Conservation (phyloP, 2,888 invertebrate genomes). For the Drosophila melanosoma region DNA sequence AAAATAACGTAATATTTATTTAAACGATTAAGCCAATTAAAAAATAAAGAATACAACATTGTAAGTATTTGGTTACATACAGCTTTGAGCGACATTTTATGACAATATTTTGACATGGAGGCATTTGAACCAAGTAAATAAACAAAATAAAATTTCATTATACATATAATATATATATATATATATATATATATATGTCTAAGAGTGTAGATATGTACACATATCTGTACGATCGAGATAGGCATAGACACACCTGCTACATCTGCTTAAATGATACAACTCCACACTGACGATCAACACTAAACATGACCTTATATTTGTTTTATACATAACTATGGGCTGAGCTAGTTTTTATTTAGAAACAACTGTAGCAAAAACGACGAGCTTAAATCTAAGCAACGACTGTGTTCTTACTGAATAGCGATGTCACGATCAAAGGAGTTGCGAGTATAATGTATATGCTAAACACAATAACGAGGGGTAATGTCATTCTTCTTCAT, state of each 20-base stretch:
- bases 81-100: constrained; percentile 1
- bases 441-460: not conserved
- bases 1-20: constrained; percentile 24
- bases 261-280: not conserved
- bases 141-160: not conserved
- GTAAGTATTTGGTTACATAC: not conserved
- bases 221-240: not conserved
- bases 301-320: not conserved
- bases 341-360: not conserved
- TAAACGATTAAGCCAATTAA: constrained; percentile 3
- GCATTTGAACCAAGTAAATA: not conserved
- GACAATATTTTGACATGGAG: not conserved
- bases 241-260: not conserved
- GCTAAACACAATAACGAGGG: not conserved
- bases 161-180: not conserved
- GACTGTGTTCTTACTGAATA: not conserved
- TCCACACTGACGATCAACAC: not conserved
- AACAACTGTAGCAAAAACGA: not conserved
- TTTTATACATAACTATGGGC: not conserved
- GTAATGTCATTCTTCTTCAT: not conserved
- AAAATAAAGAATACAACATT: constrained; percentile 2
- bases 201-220: not conserved
- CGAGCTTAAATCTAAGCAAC: not conserved
- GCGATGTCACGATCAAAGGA: not conserved
- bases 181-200: not conserved